phyloP scores from a whole-genome alignment of 2,797 vertebrate genomes.

The Simalia tracyae region DNA sequence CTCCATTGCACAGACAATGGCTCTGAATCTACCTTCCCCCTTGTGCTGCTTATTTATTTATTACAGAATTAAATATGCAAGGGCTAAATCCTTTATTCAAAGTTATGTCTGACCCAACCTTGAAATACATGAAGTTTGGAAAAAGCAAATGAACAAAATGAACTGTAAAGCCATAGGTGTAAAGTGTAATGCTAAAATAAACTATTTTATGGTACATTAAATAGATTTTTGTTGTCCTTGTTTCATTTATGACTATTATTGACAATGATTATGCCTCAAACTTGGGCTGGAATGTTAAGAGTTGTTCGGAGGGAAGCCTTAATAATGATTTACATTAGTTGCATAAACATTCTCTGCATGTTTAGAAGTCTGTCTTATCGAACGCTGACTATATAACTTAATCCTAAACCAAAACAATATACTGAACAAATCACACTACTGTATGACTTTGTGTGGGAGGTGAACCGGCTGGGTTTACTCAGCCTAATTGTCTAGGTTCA shows the following conservation, averaged over 20 bases:
- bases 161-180: not conserved
- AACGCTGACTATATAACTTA: no score
- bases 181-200: conserved; percentile 4
- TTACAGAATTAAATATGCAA: not conserved
- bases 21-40: not conserved
- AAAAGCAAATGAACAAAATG: not conserved
- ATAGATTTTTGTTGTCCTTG: not conserved
- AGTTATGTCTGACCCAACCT: not conserved
- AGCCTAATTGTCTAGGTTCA: not conserved
- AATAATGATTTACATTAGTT: not conserved
- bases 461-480: not conserved
- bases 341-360: not conserved
- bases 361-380: not conserved
- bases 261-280: not conserved
- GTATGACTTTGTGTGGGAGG: not conserved
- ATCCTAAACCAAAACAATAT: no score
- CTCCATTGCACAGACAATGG: not conserved
- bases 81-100: not conserved
- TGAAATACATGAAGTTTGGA: not conserved
- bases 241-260: not conserved
- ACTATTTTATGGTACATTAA: not conserved
- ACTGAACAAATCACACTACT: not conserved
- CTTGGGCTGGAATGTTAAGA: not conserved
- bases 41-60: not conserved
- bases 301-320: not conserved